A percentile compares a stretch with the other conserved stretches of the same genome.
phyloP scores from a whole-genome alignment of 2,888 invertebrate species.

The Epinotia demarniana region DNA sequence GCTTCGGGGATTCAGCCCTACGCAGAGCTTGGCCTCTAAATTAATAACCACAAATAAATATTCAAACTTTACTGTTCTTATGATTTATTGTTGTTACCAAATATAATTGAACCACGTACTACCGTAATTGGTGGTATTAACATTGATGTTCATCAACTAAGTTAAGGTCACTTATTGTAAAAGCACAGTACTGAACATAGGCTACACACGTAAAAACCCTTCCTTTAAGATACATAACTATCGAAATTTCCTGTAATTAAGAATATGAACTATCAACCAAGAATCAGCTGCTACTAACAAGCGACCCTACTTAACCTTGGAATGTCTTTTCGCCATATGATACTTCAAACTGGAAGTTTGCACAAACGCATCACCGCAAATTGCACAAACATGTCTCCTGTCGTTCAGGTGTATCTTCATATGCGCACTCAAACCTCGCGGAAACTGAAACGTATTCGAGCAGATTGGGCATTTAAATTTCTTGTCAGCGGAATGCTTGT shows the following conservation, averaged over 20 bases:
- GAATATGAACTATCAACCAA: too few relatives aligned
- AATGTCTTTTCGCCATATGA: constrained; percentile 35
- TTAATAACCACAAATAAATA: not conserved
- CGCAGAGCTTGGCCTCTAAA: too few relatives aligned
- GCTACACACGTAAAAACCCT: too few relatives aligned
- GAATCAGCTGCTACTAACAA: too few relatives aligned
- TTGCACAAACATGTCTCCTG: constrained; percentile 27
- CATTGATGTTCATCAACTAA: too few relatives aligned
- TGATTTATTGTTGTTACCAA: not conserved
- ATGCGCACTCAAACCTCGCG: not conserved
- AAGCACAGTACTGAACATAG: too few relatives aligned
- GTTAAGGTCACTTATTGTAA: too few relatives aligned
- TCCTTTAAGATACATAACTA: too few relatives aligned
- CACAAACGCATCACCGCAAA: constrained; percentile 36
- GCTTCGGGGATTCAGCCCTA: too few relatives aligned
- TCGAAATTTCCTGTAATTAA: too few relatives aligned
- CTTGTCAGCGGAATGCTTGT: constrained; percentile 15
- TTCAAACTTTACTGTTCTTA: constrained; percentile 6
- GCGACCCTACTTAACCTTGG: not conserved
- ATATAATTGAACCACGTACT: not conserved
- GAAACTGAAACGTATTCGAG: constrained; percentile 16
- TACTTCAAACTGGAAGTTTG: not conserved
- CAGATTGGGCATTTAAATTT: constrained; percentile 17
- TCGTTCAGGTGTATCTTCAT: constrained; percentile 40
- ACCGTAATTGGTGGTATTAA: too few relatives aligned